Conservation (phyloP, 1,140 invertebrate genomes). For the Coenobita brevimanus region DNA sequence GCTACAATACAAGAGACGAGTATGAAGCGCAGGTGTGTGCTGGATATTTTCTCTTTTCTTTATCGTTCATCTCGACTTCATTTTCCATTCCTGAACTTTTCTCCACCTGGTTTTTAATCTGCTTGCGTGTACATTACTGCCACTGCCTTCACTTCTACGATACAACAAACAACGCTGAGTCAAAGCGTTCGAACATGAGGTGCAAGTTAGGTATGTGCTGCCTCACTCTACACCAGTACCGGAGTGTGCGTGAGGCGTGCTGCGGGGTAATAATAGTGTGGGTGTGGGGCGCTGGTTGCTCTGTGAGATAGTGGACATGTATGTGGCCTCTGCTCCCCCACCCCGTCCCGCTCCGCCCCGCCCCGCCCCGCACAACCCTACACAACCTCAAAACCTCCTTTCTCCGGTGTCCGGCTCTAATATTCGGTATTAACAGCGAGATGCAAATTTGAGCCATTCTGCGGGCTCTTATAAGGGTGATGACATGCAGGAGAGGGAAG, state of each 20-base stretch:
- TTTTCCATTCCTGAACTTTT: too few relatives aligned
- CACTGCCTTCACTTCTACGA: too few relatives aligned
- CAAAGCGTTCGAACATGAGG: too few relatives aligned
- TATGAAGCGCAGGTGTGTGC: too few relatives aligned
- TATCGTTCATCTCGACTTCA: too few relatives aligned
- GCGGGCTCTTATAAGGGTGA: slow-evolving; percentile 44
- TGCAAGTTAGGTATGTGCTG: too few relatives aligned
- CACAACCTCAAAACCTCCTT: slow-evolving; percentile 46
- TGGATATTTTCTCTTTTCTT: too few relatives aligned
- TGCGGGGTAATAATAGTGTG: slow-evolving; percentile 19
- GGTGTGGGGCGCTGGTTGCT: not conserved
- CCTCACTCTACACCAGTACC: too few relatives aligned
- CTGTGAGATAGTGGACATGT: slow-evolving; percentile 27
- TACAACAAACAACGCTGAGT: too few relatives aligned
- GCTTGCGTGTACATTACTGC: too few relatives aligned
- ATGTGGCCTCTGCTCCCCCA: not conserved
- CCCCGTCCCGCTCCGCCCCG: not conserved
- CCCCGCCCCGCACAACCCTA: not conserved
- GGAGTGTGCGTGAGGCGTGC: not conserved
- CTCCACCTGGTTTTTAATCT: too few relatives aligned
- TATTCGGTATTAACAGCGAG: slow-evolving; percentile 52
- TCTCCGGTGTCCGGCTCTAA: slow-evolving; percentile 48
- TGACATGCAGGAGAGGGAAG: slow-evolving; percentile 17
- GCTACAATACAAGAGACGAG: too few relatives aligned
- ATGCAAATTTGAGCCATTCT: slow-evolving; percentile 56